These are phyloP conservation scores for Simalia tracyae DNA, from an alignment of 2,797 vertebrate species.

Conservation along the genomic window DNA sequence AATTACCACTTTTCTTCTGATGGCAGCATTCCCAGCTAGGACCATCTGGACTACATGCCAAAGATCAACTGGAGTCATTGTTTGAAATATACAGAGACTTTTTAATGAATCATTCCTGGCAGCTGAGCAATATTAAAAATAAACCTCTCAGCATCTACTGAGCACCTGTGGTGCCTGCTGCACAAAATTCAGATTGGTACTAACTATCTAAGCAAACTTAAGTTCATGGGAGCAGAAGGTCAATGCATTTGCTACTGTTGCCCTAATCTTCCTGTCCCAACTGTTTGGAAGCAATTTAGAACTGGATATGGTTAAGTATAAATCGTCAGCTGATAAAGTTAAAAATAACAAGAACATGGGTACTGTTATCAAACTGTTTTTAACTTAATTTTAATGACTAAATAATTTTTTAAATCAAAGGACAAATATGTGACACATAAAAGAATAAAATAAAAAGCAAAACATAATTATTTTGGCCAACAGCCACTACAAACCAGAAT, in stretches of 20 bases:
- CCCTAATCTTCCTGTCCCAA: conserved; percentile 38
- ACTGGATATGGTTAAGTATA: conserved; percentile 31
- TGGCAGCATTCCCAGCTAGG: background rate
- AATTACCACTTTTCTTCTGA: background rate
- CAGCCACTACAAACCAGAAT: background rate
- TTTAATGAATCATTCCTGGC: conserved; percentile 50
- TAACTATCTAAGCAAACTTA: conserved; percentile 63
- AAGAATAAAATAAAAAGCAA: background rate
- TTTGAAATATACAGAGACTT: background rate
- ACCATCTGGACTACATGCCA: background rate
- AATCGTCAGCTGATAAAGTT: conserved; percentile 25
- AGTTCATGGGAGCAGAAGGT: conserved; percentile 57
- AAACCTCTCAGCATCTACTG: conserved; percentile 58
- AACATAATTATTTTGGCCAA: background rate
- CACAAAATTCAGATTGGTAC: conserved; percentile 59
- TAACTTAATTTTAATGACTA: conserved; percentile 23
- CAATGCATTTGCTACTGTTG: conserved; percentile 49
- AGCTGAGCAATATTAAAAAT: conserved; percentile 47
- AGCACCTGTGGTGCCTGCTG: conserved; percentile 59
- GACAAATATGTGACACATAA: background rate
- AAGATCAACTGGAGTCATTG: conserved; percentile 28
- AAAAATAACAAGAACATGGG: conserved; percentile 1
- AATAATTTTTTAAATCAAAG: conserved; percentile 31
- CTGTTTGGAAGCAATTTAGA: conserved; percentile 21
- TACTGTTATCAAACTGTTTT: conserved; percentile 21